Evolutionary conservation across 2,113 vertebrate species (phyloP).

Genomic region (Ovibos moschatus): DNA sequence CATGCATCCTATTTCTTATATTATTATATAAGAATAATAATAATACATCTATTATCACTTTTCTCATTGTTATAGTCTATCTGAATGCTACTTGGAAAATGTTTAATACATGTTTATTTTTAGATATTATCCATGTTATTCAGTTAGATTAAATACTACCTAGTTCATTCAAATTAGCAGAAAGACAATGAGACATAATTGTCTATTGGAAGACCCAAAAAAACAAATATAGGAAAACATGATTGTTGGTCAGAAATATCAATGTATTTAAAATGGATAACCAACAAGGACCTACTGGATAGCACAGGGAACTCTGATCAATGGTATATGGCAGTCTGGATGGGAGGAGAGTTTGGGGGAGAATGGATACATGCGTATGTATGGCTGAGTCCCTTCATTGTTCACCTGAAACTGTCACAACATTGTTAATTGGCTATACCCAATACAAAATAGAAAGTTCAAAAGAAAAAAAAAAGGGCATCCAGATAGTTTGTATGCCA

Average conservation of each 20-base stretch:
- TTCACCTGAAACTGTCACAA: not conserved
- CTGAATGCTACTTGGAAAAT: not conserved
- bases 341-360: not conserved
- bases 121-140: not conserved
- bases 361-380: not conserved
- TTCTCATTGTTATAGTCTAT: not conserved
- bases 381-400: not conserved
- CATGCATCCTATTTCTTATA: not conserved
- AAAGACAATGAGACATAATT: not conserved
- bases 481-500: not conserved
- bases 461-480: not conserved
- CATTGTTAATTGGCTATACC: not conserved
- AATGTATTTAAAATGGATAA: not conserved
- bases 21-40: not conserved
- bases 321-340: not conserved
- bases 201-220: not conserved
- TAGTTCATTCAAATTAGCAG: not conserved
- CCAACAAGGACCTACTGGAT: not conserved
- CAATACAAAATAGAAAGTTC: not conserved
- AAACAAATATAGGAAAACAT: not conserved
- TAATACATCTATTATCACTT: not conserved
- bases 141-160: not conserved
- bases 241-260: not conserved
- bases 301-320: not conserved
- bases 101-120: not conserved